Evolutionary conservation across 2,888 invertebrate species (phyloP), one percentile per base, ranked within the genome.

Genomic region (Leistus spinibarbis): DNA sequence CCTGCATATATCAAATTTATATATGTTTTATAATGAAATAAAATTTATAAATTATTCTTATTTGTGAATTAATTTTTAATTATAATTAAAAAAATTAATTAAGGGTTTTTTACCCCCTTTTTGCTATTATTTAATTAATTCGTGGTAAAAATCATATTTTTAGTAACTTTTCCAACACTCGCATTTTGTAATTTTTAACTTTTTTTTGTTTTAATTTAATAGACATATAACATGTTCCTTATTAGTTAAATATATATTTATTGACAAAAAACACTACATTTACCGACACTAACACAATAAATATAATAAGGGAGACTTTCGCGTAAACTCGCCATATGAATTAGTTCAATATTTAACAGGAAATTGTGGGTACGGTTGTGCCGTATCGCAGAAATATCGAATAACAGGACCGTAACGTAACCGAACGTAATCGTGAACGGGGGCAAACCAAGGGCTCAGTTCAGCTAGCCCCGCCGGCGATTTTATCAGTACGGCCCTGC

Each of bases 391-490:
- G 16, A 1, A 22, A 22, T 20, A 27, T 60, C 53, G 54, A 69
- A 17, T 56, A 69, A 7, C 54, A 73, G 67, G 16, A n/a, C 16
- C 4, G 62, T 22, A 53, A 53, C 73, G n/a, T n/a, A n/a, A n/a
- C n/a, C n/a, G 9, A 76, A 69, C 71, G 76, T 76, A 69, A 75
- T 78, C 78, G 76, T 74, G 60, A 62, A 76, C 77, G 78, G 78
- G 76, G 75, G 78, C 79, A 77, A 78, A 80, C 80, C 79, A 80
- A 81, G 82, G 82, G 82, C 82, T 82, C 82, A 82, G 78, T 79
- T 80, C 79, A 80, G 80, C 78, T 78, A 78, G 80, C 79, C 76
- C 78, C 77, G 77, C 62, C 62, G 69, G 76, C 78, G 78, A 79
- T 78, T 67, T 60, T 56, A 68, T 76, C 69, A 60, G 62, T 69